These are phyloP conservation scores for Caloenas nicobarica DNA, from an alignment of 2,113 vertebrate species.

Conservation along the genomic window DNA sequence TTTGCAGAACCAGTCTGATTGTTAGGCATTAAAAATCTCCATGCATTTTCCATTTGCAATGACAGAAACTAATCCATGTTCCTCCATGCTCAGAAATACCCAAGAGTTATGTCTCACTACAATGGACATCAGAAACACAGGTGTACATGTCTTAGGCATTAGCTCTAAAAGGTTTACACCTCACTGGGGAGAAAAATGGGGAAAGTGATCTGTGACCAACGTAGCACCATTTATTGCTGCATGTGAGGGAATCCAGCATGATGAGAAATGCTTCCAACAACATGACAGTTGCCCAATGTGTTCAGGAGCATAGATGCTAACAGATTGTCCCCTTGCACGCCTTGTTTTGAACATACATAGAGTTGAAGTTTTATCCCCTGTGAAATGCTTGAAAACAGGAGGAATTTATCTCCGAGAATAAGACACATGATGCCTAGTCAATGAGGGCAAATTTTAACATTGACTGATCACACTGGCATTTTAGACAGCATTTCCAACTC, in stretches of 20 bases:
- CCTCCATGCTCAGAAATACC: conserved; percentile 14
- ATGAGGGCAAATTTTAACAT: conserved; percentile 10
- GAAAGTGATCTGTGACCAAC: conserved; percentile 22
- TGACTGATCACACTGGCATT: conserved; percentile 33
- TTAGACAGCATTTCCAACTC: not conserved
- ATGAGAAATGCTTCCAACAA: not conserved
- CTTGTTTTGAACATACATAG: not conserved
- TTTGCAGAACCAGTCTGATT: not conserved
- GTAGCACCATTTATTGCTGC: not conserved
- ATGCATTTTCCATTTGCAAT: conserved; percentile 9
- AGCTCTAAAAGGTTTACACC: conserved; percentile 54
- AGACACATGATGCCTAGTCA: not conserved
- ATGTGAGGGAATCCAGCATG: not conserved
- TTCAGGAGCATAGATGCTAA: not conserved
- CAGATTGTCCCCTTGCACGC: not conserved
- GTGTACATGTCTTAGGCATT: conserved; percentile 59
- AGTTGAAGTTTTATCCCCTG: not conserved
- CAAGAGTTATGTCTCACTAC: conserved; percentile 4
- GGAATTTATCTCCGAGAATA: not conserved
- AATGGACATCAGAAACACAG: conserved; percentile 4
- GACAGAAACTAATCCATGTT: not conserved
- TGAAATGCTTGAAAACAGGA: not conserved
- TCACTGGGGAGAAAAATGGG: conserved; percentile 31
- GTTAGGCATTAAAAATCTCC: not conserved
- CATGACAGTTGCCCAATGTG: not conserved